Evolutionary conservation across 2,888 invertebrate genomes (phyloP).

Genomic region (Coenonympha arcania): DNA sequence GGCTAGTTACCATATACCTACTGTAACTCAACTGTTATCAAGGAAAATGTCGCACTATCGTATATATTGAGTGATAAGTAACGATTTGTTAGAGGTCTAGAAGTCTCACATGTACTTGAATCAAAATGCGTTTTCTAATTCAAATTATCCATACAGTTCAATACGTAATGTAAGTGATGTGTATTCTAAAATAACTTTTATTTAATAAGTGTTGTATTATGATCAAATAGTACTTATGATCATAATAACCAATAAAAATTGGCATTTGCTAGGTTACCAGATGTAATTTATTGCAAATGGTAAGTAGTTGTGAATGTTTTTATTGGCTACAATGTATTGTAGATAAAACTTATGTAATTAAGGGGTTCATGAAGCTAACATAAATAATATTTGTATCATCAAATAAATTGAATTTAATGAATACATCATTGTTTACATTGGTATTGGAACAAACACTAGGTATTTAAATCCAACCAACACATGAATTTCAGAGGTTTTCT

Average conservation of each 20-base stretch:
- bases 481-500: no score
- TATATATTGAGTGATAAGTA: not conserved
- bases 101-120: not conserved
- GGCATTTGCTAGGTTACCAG: no score
- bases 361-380: no score
- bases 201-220: not conserved
- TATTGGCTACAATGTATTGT: no score
- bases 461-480: no score
- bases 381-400: no score
- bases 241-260: not conserved
- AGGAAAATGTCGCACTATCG: not conserved
- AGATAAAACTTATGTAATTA: no score
- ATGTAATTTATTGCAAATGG: no score
- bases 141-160: slow-evolving; percentile 5
- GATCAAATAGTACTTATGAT: not conserved
- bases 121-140: slow-evolving; percentile 6
- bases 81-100: not conserved
- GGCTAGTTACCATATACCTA: slow-evolving; percentile 40
- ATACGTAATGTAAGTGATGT: not conserved
- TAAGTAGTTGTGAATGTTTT: no score
- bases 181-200: not conserved
- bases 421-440: no score
- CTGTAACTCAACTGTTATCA: slow-evolving; percentile 39
- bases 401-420: no score
- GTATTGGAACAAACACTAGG: no score